Evolutionary conservation across 2,113 vertebrate species (phyloP).

Genomic region (Taurulus bubalis): DNA sequence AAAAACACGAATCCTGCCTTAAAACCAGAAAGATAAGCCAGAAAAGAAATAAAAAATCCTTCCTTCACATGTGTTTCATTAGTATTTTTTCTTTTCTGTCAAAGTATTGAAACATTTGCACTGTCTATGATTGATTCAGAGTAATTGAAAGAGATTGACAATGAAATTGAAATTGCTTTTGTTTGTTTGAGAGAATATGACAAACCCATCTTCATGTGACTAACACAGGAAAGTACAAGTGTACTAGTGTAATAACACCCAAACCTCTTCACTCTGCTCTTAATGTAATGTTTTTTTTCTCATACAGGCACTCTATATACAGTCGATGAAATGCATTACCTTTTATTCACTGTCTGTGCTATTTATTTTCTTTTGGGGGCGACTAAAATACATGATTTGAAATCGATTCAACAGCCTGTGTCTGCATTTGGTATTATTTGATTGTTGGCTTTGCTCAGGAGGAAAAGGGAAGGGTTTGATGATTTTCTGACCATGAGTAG

Average conservation of each 20-base stretch:
- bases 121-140: constrained; percentile 16
- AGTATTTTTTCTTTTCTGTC: neutral
- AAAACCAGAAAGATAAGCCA: constrained; percentile 47
- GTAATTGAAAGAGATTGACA: neutral
- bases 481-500: constrained; percentile 17
- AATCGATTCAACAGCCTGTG: constrained; percentile 24
- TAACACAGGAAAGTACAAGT: neutral
- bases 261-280: constrained; percentile 17
- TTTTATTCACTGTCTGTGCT: constrained; percentile 32
- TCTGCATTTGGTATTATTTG: constrained; percentile 41
- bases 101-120: neutral
- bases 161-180: constrained; percentile 1
- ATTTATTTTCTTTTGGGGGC: constrained; percentile 34
- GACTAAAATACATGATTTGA: constrained; percentile 65
- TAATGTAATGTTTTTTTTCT: constrained; percentile 32
- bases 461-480: constrained; percentile 23
- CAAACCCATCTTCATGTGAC: constrained; percentile 1
- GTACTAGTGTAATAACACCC: constrained; percentile 22
- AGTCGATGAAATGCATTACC: constrained; percentile 20
- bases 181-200: neutral
- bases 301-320: constrained; percentile 13
- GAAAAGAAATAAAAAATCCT: neutral
- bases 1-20: constrained; percentile 52
- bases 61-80: constrained; percentile 16
- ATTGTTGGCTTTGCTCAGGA: neutral